phyloP scores from a whole-genome alignment of 1,140 invertebrate genomes.

The Drosophila kikkawai region DNA sequence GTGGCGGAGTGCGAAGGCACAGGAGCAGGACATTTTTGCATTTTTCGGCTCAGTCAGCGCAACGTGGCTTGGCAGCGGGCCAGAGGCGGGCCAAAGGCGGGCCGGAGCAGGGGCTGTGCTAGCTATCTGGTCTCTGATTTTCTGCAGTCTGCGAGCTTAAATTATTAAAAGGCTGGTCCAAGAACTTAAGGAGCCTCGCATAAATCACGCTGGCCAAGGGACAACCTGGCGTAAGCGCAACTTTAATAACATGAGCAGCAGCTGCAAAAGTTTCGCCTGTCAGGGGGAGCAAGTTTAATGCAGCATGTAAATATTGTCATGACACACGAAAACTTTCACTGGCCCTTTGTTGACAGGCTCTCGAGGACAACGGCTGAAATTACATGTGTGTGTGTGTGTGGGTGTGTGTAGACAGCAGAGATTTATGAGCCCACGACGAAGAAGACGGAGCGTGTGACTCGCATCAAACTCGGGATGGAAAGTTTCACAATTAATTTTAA shows the following conservation, averaged over 20 bases:
- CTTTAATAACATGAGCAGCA: slow-evolving; percentile 66
- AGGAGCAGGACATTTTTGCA: slow-evolving; percentile 64
- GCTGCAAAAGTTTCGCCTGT: slow-evolving; percentile 46
- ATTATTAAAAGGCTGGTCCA: slow-evolving; percentile 67
- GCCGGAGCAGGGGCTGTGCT: neutral
- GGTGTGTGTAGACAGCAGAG: slow-evolving; percentile 43
- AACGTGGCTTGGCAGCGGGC: slow-evolving; percentile 71
- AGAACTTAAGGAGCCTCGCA: slow-evolving; percentile 59
- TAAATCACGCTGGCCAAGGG: slow-evolving; percentile 73
- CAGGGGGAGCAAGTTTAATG: slow-evolving; percentile 72
- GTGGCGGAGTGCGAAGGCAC: slow-evolving; percentile 42
- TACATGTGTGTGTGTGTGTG: slow-evolving; percentile 15
- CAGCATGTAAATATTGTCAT: slow-evolving; percentile 81
- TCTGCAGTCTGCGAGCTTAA: slow-evolving; percentile 55
- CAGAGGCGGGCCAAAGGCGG: slow-evolving; percentile 43
- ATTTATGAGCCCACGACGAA: slow-evolving; percentile 46
- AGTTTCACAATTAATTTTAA: slow-evolving; percentile 78
- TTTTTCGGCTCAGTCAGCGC: slow-evolving; percentile 78
- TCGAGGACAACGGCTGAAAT: slow-evolving; percentile 34
- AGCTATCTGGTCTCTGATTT: slow-evolving; percentile 59
- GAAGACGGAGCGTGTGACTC: slow-evolving; percentile 55
- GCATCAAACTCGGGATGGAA: slow-evolving; percentile 44
- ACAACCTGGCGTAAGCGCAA: slow-evolving; percentile 74
- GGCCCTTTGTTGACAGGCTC: slow-evolving; percentile 68
- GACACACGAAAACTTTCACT: slow-evolving; percentile 78